phyloP scores from a whole-genome alignment of 2,888 invertebrate species.

The Ceramica pisi region DNA sequence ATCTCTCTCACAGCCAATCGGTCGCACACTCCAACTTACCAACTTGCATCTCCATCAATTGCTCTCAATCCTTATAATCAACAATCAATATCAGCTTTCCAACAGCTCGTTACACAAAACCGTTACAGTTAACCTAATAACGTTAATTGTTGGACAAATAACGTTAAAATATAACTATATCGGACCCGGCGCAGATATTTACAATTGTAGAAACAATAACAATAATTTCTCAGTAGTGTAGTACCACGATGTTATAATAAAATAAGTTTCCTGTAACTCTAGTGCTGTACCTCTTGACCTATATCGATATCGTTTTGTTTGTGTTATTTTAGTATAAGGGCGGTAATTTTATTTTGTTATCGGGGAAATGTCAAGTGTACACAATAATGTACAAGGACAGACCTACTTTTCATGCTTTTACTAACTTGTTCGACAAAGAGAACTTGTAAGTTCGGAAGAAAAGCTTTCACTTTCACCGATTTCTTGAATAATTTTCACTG shows the following conservation, averaged over 20 bases:
- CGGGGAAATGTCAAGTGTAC: slow-evolving; percentile 45
- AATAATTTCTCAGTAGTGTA: slow-evolving; percentile 71
- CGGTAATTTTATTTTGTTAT: slow-evolving; percentile 50
- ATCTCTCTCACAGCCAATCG: slow-evolving; percentile 19
- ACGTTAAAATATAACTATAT: slow-evolving; percentile 67
- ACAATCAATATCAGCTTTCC: slow-evolving; percentile 41
- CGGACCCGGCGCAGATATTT: slow-evolving; percentile 68
- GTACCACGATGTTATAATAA: slow-evolving; percentile 65
- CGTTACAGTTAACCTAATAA: slow-evolving; percentile 54
- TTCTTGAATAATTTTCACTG: neutral
- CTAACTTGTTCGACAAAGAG: slow-evolving; percentile 1
- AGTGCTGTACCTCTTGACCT: slow-evolving; percentile 54
- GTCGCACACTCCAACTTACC: slow-evolving; percentile 3
- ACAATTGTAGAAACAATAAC: slow-evolving; percentile 75
- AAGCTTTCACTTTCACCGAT: slow-evolving; percentile 8
- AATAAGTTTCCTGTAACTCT: slow-evolving; percentile 62
- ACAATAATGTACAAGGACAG: slow-evolving; percentile 22
- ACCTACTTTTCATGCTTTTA: slow-evolving; percentile 22
- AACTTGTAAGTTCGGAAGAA: neutral
- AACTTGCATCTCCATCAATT: slow-evolving; percentile 14
- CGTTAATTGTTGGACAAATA: slow-evolving; percentile 60
- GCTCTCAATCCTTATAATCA: slow-evolving; percentile 44
- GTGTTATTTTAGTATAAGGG: slow-evolving; percentile 40
- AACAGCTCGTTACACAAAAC: slow-evolving; percentile 55
- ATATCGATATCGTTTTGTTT: slow-evolving; percentile 59